A percentile compares a stretch with the other conserved stretches of the same genome.
These are phyloP conservation scores for Camponotus fellah DNA, from an alignment of 2,888 invertebrate genomes.

Conservation along the genomic window DNA sequence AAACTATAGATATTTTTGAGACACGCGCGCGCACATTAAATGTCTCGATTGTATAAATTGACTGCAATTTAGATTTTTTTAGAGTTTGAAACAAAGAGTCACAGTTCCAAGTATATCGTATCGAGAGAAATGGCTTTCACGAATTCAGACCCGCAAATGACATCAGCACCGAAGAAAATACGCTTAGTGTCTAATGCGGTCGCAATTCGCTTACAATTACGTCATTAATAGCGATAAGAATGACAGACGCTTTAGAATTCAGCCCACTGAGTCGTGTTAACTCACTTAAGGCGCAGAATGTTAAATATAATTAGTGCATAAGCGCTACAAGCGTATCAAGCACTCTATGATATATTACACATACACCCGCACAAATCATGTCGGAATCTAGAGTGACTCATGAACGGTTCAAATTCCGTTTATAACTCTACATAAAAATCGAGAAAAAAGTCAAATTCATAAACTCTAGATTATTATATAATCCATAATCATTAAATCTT, in stretches of 20 bases:
- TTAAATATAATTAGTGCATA: conserved; percentile 32
- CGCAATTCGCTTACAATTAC: conserved; percentile 67
- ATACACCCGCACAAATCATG: background rate
- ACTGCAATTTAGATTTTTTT: background rate
- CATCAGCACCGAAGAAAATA: conserved; percentile 71
- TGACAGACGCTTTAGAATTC: conserved; percentile 16
- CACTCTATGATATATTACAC: background rate
- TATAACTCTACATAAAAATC: background rate
- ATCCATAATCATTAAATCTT: background rate
- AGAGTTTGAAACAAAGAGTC: background rate
- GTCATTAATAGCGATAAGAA: conserved; percentile 62
- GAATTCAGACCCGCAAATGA: conserved; percentile 61
- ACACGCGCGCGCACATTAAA: background rate
- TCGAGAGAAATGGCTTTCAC: conserved; percentile 48
- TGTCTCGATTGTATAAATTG: background rate
- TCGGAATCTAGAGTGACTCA: background rate
- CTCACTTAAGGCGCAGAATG: background rate
- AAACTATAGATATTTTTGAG: background rate
- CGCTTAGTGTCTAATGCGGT: conserved; percentile 53
- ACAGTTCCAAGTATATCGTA: conserved; percentile 2
- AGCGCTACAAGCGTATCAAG: conserved; percentile 15
- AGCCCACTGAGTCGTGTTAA: conserved; percentile 11
- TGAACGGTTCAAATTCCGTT: background rate
- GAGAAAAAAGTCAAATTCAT: background rate
- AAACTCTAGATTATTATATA: background rate